Evolutionary conservation across 2,888 invertebrate genomes (phyloP).

Genomic region (Acrobasis repandana): DNA sequence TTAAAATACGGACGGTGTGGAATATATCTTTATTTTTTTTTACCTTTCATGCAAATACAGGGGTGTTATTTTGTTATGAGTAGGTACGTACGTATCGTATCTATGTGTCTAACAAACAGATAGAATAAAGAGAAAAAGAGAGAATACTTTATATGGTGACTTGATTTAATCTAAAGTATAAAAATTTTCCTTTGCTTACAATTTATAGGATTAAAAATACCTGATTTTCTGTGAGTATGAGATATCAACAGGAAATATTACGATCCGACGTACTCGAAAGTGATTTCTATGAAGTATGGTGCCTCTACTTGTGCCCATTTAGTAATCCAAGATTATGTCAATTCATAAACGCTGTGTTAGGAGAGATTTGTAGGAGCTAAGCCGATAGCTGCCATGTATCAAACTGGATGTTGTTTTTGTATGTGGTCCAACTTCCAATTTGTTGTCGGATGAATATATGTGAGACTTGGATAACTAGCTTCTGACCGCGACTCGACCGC

Average conservation of each 20-base stretch:
- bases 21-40: neutral
- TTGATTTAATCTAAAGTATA: too few species aligned
- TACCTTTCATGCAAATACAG: too few species aligned
- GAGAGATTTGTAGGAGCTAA: conserved; percentile 1
- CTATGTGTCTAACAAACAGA: too few species aligned
- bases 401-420: conserved; percentile 8
- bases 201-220: too few species aligned
- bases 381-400: conserved; percentile 2
- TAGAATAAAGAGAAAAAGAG: too few species aligned
- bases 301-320: conserved; percentile 14
- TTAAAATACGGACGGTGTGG: neutral
- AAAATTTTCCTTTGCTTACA: too few species aligned
- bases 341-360: conserved; percentile 6
- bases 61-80: too few species aligned
- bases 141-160: too few species aligned
- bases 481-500: too few species aligned
- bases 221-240: too few species aligned
- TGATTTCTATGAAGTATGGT: conserved; percentile 4
- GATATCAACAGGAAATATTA: too few species aligned
- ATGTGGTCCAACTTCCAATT: conserved; percentile 15
- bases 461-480: neutral
- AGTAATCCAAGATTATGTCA: conserved; percentile 14
- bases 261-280: neutral
- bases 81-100: too few species aligned
- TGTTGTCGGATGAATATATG: neutral